A percentile compares a stretch with the other conserved stretches of the same genome.
phyloP scores from a whole-genome alignment of 2,113 vertebrate species.

The Hypocryptadius cinnamomeus region DNA sequence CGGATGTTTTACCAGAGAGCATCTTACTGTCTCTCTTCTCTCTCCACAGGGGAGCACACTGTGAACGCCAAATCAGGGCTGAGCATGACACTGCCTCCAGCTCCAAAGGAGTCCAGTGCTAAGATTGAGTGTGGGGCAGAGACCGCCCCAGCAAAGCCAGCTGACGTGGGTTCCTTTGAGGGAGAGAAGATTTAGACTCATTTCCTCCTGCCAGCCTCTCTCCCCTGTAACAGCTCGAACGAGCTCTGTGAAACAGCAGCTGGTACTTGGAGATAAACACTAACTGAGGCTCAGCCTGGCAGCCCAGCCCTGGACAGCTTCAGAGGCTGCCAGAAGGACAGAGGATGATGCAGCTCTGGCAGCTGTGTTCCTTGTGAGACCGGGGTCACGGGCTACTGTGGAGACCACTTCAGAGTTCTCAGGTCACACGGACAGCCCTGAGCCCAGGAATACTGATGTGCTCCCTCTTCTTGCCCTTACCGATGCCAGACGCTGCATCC shows the following conservation, averaged over 20 bases:
- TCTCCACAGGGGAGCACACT: not conserved
- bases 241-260: not conserved
- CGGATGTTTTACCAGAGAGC: not conserved
- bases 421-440: accelerated
- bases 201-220: not conserved
- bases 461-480: not conserved
- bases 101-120: not conserved
- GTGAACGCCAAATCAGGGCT: not conserved
- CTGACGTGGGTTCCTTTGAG: not conserved
- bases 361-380: not conserved
- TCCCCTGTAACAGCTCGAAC: accelerated
- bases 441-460: not conserved
- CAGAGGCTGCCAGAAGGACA: not conserved
- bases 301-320: not conserved
- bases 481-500: accelerated
- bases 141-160: not conserved
- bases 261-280: not conserved
- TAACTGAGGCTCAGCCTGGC: not conserved
- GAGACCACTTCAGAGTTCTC: not conserved
- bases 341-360: not conserved
- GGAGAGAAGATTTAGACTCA: not conserved
- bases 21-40: not conserved
- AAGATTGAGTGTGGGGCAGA: not conserved
- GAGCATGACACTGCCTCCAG: not conserved
- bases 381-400: not conserved